Conservation (phyloP, 2,797 vertebrate species). For the Falco columbarius region DNA sequence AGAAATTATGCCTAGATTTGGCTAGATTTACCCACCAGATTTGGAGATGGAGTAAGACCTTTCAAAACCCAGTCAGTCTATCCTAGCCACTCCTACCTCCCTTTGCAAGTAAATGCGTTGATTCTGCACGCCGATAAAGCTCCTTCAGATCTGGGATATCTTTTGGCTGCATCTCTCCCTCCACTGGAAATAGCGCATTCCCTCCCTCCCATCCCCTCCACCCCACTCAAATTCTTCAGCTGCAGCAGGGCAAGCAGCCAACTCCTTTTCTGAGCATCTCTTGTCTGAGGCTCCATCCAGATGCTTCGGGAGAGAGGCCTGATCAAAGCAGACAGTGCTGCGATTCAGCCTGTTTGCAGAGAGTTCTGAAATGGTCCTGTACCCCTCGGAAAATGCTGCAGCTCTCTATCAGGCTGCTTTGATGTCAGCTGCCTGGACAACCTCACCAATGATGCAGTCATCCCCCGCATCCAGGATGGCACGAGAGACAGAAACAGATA, state of each 20-base stretch:
- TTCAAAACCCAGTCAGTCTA: neutral
- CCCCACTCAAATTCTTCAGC: slow-evolving; percentile 39
- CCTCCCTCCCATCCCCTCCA: neutral
- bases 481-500: neutral
- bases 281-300: slow-evolving; percentile 64
- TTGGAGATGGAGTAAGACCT: neutral
- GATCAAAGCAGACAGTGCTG: slow-evolving; percentile 66
- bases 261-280: slow-evolving; percentile 71
- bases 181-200: neutral
- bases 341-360: neutral
- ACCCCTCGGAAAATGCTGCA: slow-evolving; percentile 15
- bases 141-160: neutral
- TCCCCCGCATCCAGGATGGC: neutral
- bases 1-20: neutral
- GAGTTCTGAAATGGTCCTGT: slow-evolving; percentile 12
- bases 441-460: neutral
- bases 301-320: slow-evolving; percentile 30
- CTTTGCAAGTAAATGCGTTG: neutral
- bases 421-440: neutral
- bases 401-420: neutral
- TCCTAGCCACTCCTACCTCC: neutral
- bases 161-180: neutral
- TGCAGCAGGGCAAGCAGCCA: slow-evolving; percentile 65
- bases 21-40: neutral
- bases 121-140: neutral